Base-by-base conservation (phyloP, 2,888 invertebrate species). In the Cecidostiba fungosa region DNA sequence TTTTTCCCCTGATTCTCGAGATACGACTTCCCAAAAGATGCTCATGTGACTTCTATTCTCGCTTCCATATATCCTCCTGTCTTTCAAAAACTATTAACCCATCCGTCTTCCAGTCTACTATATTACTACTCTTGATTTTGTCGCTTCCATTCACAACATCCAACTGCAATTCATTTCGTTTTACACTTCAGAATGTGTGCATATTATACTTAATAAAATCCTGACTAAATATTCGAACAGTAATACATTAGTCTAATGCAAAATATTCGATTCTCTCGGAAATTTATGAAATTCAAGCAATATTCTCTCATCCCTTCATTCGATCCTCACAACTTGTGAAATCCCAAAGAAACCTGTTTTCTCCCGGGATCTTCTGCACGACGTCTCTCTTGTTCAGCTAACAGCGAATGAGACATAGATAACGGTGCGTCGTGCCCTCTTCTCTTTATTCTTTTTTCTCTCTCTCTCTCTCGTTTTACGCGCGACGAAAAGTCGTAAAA, bases 401-500 rank as follows among this genome's bases (percentile, higher is more conserved):
- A 32, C 2, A 6, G n/a, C 78, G 85, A 78, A 78, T 50, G 82
- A 85, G 78, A 82, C 74, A 74, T 77, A 85, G 85, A 82, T 82
- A 85, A 82, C 82, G 82, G 78, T 19, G 50, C 19, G 50, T 19
- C 54, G 73, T 14, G 66, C 43, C 29, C 66, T 19, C 66, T 23
- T n/a, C 10, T 5, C 77, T 19, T 59, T 72, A 5, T 50, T 29
- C 39, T 39, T 50, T 26, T 70, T 32, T 39, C 19, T 76, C 54
- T 16, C 77, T 16, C 32, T n/a, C 19, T 14, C 16, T 10, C 66
- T 39, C 36, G 10, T 43, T 32, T 69, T 36, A 47, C 66, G 26
- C 82, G 82, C 82, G 74, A 82, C 77, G 78, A 79, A 85, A 85
- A 82, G 85, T 82, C 77, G 82, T 82, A 85, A 85, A 85, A 77